Percentiles rank a stretch among this genome's conserved stretches.
These are phyloP conservation scores for Noctua comes DNA, from an alignment of 2,888 invertebrate genomes.

Conservation along the genomic window DNA sequence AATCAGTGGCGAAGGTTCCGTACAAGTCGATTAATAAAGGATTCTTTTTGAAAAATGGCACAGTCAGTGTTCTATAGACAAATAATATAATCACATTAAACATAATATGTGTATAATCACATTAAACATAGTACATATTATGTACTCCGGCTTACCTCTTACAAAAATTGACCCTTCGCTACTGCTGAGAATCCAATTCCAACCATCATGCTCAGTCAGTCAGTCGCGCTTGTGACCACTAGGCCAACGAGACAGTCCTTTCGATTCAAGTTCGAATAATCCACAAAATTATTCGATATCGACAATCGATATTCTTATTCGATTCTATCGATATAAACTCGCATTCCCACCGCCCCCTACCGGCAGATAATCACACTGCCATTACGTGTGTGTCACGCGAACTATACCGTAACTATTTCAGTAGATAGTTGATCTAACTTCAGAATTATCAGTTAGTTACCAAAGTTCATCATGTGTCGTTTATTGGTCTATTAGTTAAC, in stretches of 20 bases:
- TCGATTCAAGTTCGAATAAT: conserved; percentile 3
- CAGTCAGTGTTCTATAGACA: too few species aligned
- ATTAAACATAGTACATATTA: too few species aligned
- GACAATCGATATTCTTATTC: conserved; percentile 64
- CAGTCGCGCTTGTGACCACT: too few species aligned
- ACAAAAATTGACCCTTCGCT: too few species aligned
- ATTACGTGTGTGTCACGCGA: conserved; percentile 84
- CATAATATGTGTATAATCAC: too few species aligned
- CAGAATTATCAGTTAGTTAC: conserved; percentile 59
- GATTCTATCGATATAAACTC: conserved; percentile 37
- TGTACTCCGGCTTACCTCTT: too few species aligned
- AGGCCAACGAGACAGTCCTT: background rate
- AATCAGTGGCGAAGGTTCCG: too few species aligned
- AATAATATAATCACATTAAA: too few species aligned
- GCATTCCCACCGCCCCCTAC: conserved; percentile 66
- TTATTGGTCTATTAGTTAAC: conserved; percentile 64
- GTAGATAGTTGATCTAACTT: conserved; percentile 55
- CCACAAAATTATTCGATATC: conserved; percentile 6
- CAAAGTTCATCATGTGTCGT: conserved; percentile 65
- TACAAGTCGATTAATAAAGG: too few species aligned
- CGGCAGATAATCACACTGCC: conserved; percentile 81
- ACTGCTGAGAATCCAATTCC: too few species aligned
- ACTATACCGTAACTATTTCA: conserved; percentile 64
- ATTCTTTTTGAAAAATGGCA: too few species aligned
- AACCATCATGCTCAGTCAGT: too few species aligned